A percentile compares a stretch with the other conserved stretches of the same genome.
phyloP scores from a whole-genome alignment of 2,797 vertebrate species.

The Pachyuromys duprasi region DNA sequence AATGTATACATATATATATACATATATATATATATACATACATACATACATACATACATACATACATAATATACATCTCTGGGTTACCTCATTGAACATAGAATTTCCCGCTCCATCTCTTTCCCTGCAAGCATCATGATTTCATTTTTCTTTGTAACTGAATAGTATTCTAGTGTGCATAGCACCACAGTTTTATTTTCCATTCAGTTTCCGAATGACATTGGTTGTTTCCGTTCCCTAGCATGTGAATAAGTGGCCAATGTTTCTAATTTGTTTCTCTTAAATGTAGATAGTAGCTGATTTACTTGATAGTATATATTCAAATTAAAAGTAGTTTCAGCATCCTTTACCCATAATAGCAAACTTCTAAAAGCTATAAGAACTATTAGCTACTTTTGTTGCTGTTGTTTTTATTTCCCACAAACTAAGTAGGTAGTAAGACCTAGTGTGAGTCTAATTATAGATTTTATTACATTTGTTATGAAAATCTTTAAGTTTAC shows the following conservation, averaged over 20 bases:
- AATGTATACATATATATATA: background rate
- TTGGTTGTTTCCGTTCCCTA: background rate
- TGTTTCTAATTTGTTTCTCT: conserved; percentile 21
- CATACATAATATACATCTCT: too few species aligned
- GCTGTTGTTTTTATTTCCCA: background rate
- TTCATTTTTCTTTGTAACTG: background rate
- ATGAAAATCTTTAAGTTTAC: background rate
- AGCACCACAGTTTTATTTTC: background rate
- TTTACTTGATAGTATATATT: background rate
- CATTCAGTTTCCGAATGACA: background rate
- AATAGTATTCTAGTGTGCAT: background rate
- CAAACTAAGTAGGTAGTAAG: conserved; percentile 5
- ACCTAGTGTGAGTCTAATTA: background rate
- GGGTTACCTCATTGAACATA: background rate
- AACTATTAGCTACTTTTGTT: background rate
- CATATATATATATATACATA: background rate
- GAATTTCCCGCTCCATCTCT: background rate
- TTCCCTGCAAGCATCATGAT: background rate
- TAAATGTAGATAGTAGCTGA: conserved; percentile 10
- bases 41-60: background rate
- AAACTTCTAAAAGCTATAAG: conserved; percentile 18
- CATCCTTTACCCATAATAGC: background rate
- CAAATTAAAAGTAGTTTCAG: background rate
- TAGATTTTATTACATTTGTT: conserved; percentile 21
- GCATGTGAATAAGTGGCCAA: background rate